Conservation (phyloP, 1,140 invertebrate genomes). For the Drosophila rhopaloa region DNA sequence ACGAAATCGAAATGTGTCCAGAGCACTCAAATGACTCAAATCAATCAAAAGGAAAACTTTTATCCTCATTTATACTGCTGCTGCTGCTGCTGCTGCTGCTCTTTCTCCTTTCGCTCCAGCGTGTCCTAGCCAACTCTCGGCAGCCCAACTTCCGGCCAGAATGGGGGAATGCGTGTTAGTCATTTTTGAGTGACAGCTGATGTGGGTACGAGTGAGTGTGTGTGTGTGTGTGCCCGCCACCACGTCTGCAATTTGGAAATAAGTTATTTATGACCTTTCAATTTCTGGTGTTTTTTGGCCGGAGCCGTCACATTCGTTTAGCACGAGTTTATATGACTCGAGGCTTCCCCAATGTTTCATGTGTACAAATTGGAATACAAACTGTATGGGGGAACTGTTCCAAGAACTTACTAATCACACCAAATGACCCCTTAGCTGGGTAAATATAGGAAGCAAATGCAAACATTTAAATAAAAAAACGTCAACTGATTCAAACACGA, state of each 20-base stretch:
- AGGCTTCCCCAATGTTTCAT: neutral
- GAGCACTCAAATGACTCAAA: conserved; percentile 43
- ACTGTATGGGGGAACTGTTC: neutral
- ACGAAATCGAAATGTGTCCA: conserved; percentile 15
- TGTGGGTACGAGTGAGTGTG: conserved; percentile 12
- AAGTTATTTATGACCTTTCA: conserved; percentile 43
- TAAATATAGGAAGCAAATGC: neutral
- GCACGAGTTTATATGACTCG: conserved; percentile 11
- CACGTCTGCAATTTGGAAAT: conserved; percentile 36
- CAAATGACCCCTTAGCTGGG: neutral
- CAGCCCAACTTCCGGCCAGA: neutral
- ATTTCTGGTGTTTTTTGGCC: conserved; percentile 20
- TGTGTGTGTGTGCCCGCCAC: neutral
- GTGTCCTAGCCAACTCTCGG: conserved; percentile 21
- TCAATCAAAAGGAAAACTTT: conserved; percentile 47
- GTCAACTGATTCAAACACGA: too few species aligned
- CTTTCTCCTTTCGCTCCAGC: neutral
- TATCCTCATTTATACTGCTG: conserved; percentile 19
- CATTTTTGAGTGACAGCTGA: conserved; percentile 43
- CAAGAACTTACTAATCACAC: conserved; percentile 5
- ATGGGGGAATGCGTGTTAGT: conserved; percentile 19
- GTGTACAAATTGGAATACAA: neutral
- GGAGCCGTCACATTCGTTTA: conserved; percentile 29
- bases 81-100: neutral
- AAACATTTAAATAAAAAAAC: neutral